Evolutionary conservation across 2,888 invertebrate genomes (phyloP), one percentile per base, ranked within the genome.

Genomic region (Acrocera orbiculus): DNA sequence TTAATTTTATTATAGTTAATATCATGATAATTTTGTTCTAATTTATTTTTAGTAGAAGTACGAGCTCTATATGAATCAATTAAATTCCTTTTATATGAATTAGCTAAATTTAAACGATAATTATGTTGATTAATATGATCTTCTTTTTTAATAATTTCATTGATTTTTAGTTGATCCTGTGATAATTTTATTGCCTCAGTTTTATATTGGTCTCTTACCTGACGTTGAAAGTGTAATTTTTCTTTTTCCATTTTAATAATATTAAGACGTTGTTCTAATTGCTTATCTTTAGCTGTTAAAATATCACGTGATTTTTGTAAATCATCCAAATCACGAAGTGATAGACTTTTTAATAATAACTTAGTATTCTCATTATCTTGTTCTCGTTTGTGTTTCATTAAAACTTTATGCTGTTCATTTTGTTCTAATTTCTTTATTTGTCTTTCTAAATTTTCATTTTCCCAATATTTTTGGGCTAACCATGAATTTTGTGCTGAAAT

Each of bases 381-480:
- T 31, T 54, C 51, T 39, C 54, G 57, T 38, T 57, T 59, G 25
- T 57, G 51, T 7, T 48, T 48, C 14, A 60, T 48, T 1, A 53
- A 50, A 17, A 50, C 52, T 34, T 52, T 49, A 34, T 56, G 58
- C 33, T 54, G 52, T 36, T 53, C 55, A 45, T 53, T 47, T 40
- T 61, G 57, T 33, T 57, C 53, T 40, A 50, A 55, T 30, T 54
- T 56, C 3, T 54, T 40, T n/a, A 56, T 42, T 37, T 59, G 51
- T 2, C 58, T 48, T 41, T 56, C 55, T 36, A 52, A 49, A 14
- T 56, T 55, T 38, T 61, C 61, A 34, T 57, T 55, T 39, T 60
- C 59, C 57, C 59, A 58, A 38, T 53, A 56, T 37, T 58, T 58
- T 7, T 56, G 47, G 3, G 58, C 59, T 32, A 57, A 40, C 56